These are phyloP conservation scores for Mastomys coucha DNA, from an alignment of 2,113 vertebrate species.

Conservation along the genomic window DNA sequence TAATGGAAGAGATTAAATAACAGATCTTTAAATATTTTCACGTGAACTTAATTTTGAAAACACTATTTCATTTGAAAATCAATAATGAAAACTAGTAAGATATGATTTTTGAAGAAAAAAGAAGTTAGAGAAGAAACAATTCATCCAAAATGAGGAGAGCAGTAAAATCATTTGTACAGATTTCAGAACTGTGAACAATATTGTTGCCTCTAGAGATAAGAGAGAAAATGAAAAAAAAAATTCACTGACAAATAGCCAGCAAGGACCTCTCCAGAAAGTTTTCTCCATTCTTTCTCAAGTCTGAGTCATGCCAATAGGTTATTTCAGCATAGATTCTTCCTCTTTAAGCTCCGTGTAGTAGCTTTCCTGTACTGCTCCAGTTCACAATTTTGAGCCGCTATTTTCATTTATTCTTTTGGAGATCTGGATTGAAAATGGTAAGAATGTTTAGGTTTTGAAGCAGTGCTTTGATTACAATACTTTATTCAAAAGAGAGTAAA, in stretches of 20 bases:
- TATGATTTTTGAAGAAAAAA: background rate
- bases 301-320: background rate
- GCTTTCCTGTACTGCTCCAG: background rate
- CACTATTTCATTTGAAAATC: background rate
- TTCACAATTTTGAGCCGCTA: background rate
- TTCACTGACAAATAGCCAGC: background rate
- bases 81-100: background rate
- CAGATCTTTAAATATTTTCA: background rate
- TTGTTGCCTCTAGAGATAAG: background rate
- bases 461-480: background rate
- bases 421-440: background rate
- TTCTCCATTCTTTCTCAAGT: background rate
- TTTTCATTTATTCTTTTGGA: background rate
- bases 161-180: background rate
- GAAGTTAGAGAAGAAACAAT: background rate
- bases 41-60: background rate
- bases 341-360: background rate
- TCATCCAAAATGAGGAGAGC: background rate
- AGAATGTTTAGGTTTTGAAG: background rate
- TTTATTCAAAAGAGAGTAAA: background rate
- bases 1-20: no score
- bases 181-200: background rate
- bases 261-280: no score
- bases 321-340: background rate
- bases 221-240: background rate